A percentile compares a stretch with the other conserved stretches of the same genome.
These are phyloP conservation scores for Microtus montanus DNA, from an alignment of 2,113 vertebrate genomes.

Conservation along the genomic window DNA sequence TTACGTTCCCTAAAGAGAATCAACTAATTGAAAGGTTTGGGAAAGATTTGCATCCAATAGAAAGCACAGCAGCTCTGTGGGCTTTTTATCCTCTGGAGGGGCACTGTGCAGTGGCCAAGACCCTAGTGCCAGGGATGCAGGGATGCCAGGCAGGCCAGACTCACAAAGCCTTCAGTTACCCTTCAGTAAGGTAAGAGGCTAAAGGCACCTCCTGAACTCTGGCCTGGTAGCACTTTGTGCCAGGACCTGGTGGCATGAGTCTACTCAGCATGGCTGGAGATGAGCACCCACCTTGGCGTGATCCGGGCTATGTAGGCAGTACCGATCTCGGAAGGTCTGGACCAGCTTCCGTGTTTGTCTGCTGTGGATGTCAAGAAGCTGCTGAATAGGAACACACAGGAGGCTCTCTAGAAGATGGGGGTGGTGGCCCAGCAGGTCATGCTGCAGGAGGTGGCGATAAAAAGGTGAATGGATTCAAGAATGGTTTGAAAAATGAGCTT, in stretches of 20 bases:
- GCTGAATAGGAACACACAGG: neutral
- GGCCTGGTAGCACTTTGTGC: neutral
- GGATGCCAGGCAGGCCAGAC: neutral
- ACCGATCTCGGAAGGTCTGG: neutral
- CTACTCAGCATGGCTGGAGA: rapidly evolving
- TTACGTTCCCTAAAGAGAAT: constrained; percentile 55
- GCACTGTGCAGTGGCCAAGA: rapidly evolving
- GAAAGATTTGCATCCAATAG: neutral
- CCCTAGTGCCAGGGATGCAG: neutral
- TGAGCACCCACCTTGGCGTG: rapidly evolving
- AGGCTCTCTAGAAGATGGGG: too few species aligned
- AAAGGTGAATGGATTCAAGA: neutral
- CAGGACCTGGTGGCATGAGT: neutral
- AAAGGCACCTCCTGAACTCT: neutral
- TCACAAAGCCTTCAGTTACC: neutral
- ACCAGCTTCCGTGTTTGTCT: neutral
- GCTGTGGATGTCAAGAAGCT: neutral
- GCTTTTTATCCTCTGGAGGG: neutral
- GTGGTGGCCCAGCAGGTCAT: neutral
- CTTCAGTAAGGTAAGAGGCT: neutral
- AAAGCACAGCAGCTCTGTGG: neutral
- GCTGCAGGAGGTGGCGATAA: neutral
- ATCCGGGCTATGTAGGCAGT: rapidly evolving
- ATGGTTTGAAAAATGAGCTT: neutral
- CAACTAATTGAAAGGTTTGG: constrained; percentile 37